Evolutionary conservation across 2,797 vertebrate genomes (phyloP).

Genomic region (Loriculus beryllinus): DNA sequence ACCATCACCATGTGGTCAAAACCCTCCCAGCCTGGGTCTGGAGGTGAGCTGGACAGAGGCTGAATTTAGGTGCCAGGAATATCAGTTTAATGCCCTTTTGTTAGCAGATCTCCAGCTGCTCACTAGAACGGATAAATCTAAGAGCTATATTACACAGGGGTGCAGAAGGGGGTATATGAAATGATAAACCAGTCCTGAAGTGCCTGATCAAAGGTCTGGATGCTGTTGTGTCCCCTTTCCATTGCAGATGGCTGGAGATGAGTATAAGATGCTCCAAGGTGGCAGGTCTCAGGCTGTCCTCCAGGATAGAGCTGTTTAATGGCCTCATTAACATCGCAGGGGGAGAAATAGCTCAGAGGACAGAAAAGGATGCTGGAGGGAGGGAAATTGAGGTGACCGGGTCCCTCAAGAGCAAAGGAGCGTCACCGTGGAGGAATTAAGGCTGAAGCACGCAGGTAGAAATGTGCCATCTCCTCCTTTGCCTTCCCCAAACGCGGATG

Average conservation of each 20-base stretch:
- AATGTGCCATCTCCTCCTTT: not conserved
- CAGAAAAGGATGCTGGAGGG: not conserved
- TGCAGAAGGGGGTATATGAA: not conserved
- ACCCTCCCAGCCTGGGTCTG: not conserved
- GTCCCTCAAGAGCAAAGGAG: constrained; percentile 28
- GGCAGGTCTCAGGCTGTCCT: not conserved
- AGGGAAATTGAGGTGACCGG: not conserved
- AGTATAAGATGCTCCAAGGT: not conserved
- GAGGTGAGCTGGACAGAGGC: not conserved
- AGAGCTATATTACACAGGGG: rapidly evolving
- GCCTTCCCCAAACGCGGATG: rapidly evolving
- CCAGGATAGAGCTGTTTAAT: not conserved
- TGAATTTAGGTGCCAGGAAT: not conserved
- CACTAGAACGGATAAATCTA: not conserved
- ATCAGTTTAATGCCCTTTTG: rapidly evolving
- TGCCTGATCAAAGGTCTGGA: not conserved
- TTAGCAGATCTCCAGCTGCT: not conserved
- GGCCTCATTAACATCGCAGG: not conserved
- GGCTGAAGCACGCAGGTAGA: not conserved
- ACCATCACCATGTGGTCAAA: not conserved
- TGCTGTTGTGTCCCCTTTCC: not conserved
- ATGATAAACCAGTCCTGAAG: not conserved
- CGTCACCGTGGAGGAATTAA: not conserved
- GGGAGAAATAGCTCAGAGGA: constrained; percentile 34
- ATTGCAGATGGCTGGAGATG: rapidly evolving